Evolutionary conservation across 2,888 invertebrate species (phyloP), one percentile per base, ranked within the genome.

Genomic region (Stomorhina lunata): DNA sequence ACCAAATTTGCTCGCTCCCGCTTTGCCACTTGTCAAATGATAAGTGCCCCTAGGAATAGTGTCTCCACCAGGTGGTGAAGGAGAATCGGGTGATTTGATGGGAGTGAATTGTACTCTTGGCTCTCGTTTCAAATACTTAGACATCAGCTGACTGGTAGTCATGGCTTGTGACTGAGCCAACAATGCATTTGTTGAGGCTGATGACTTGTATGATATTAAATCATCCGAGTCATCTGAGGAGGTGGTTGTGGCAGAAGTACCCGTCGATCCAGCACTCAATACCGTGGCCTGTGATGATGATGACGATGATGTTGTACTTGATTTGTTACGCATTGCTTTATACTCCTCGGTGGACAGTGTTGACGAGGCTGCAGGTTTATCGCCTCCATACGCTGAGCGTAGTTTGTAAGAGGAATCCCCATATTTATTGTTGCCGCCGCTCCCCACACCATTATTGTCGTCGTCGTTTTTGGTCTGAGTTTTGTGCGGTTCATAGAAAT

Each of bases 101-200:
- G 89, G 89, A 48, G 90, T 90, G 48, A 90, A 90, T 59, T 91
- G 89, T 2, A 90, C 90, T 10, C 90, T 87, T n/a, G 90, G 91
- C 71, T 91, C 90, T 7, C 90, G 87, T 77, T 90, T 90, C 9
- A 90, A 85, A 85, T 90, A 91, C 71, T 91, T 91, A 4, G 90
- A 90, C 90, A 91, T 90, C 55, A 90, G 86, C 79, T 91, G 91
- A 27, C 90, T 89, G 69, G 91, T 90, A 76, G 91, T 90, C 90
- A 91, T 90, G 34, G 90, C 90, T 84, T 90, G 90, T 6, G 91
- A 90, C 79, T 90, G 90, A n/a, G 91, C 90, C 76, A 90, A 84
- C 80, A 90, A 76, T 2, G 90, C 90, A 81, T 90, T 90, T 17
- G 90, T 90, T 2, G 91, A 88, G 12, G 90, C 90, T 27, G 90